Evolutionary conservation across 2,888 invertebrate species (phyloP), one percentile per base, ranked within the genome.

Genomic region (Caenorhabditis panamensis): DNA sequence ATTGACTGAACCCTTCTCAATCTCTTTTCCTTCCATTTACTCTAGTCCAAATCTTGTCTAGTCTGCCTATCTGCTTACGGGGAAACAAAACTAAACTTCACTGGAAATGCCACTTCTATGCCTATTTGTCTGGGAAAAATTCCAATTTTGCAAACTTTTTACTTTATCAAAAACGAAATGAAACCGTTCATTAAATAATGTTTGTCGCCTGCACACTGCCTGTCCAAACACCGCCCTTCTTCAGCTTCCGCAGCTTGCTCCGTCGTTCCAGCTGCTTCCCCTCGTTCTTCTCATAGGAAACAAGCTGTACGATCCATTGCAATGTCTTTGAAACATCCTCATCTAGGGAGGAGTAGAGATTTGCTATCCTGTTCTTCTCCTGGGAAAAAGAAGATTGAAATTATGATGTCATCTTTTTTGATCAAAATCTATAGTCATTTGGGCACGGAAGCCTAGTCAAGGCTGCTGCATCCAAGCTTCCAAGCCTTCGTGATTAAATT

Each of bases 221-320:
- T 28, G 53, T 71, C 76, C 76, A 75, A 16, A 80, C 66, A 18
- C 76, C 76, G 16, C 80, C 71, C 44, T 75, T 76, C 53, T 76
- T 75, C 63, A 79, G 56, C 59, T 80, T 76, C 26, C 66, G 68
- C 71, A 75, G 59, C 22, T 76, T 69, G 2, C 18, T 53, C 41
- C 53, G 41, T 49, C 63, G 56, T 24, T 71, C 72, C 53, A 71
- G n/a, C n/a, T 66, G 26, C 37, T 62, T 61, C 26, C 81, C 81
- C 44, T 81, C 81, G 37, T 81, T 81, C 3, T 73, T 72, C n/a
- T 77, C 72, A 51, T 77, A 77, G n/a, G 77, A 77, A 1, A 81
- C 77, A 4, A 81, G 22, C n/a, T 81, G 66, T n/a, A 81, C 59
- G 18, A 81, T 76, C 66, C 68, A 81, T 53, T 81, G 76, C 13